phyloP scores from a whole-genome alignment of 2,888 invertebrate species.

The Latheticus oryzae region DNA sequence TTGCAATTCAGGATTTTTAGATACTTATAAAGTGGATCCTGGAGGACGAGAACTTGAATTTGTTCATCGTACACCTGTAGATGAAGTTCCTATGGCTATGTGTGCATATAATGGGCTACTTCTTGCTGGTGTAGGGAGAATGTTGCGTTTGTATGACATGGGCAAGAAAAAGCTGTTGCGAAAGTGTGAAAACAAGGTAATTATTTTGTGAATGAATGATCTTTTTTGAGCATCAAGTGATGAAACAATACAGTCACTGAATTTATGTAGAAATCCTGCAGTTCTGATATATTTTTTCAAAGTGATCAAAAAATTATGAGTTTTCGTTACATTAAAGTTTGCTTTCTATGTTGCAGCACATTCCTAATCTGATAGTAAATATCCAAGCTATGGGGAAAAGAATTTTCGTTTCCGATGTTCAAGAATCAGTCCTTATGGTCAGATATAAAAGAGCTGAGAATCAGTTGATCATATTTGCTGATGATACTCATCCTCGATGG shows the following conservation, averaged over 20 bases:
- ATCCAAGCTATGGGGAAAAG: slow-evolving; percentile 95
- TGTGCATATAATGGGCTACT: slow-evolving; percentile 93
- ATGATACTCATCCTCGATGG: slow-evolving; percentile 98
- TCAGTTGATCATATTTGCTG: slow-evolving; percentile 97
- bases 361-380: slow-evolving; percentile 94
- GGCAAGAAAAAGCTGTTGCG: slow-evolving; percentile 96
- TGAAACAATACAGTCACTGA: slow-evolving; percentile 54
- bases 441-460: slow-evolving; percentile 96
- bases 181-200: slow-evolving; percentile 95
- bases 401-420: slow-evolving; percentile 94
- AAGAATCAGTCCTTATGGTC: slow-evolving; percentile 96
- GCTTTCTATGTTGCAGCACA: slow-evolving; percentile 73
- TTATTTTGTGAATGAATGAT: slow-evolving; percentile 23
- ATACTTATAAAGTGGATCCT: slow-evolving; percentile 84
- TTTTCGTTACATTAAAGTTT: slow-evolving; percentile 9
- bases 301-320: neutral
- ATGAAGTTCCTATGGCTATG: slow-evolving; percentile 84
- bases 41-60: slow-evolving; percentile 89
- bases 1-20: slow-evolving; percentile 84
- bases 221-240: slow-evolving; percentile 32
- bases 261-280: slow-evolving; percentile 59
- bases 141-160: slow-evolving; percentile 93
- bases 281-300: slow-evolving; percentile 53
- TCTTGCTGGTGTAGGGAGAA: slow-evolving; percentile 91
- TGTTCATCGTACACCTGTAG: slow-evolving; percentile 92